Percentiles rank a stretch among this genome's conserved stretches.
Evolutionary conservation across 2,797 vertebrate species (phyloP).

Genomic region (Sebastes hubbsi): DNA sequence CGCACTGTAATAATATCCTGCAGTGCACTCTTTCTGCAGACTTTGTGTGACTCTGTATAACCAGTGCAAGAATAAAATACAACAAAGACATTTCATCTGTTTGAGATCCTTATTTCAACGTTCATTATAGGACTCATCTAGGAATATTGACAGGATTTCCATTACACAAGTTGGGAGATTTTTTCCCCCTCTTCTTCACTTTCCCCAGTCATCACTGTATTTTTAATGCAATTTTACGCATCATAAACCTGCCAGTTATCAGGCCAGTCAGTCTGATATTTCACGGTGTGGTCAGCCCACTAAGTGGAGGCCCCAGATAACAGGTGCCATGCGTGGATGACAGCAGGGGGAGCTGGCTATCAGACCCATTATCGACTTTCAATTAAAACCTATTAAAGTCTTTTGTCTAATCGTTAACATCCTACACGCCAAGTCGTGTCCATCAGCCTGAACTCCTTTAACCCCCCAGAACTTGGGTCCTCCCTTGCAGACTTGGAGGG

Average conservation of each 20-base stretch:
- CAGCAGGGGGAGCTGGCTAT: slow-evolving; percentile 76
- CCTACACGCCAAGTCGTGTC: slow-evolving; percentile 79
- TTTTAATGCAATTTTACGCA: slow-evolving; percentile 78
- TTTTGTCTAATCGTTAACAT: slow-evolving; percentile 88
- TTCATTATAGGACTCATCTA: no score
- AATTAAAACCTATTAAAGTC: slow-evolving; percentile 89
- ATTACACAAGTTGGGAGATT: slow-evolving; percentile 38
- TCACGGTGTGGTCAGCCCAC: slow-evolving; percentile 64
- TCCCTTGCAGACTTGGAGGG: slow-evolving; percentile 38
- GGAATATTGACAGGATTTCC: no score
- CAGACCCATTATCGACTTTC: slow-evolving; percentile 85
- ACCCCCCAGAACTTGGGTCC: slow-evolving; percentile 65
- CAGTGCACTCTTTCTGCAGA: no score
- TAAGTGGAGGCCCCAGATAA: slow-evolving; percentile 65
- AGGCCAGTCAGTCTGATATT: slow-evolving; percentile 71
- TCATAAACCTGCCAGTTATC: slow-evolving; percentile 71
- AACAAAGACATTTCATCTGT: no score
- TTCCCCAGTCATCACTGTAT: slow-evolving; percentile 56
- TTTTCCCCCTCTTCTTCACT: background rate
- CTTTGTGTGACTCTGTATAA: no score
- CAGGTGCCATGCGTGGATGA: slow-evolving; percentile 80
- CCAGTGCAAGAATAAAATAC: no score
- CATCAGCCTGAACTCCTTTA: slow-evolving; percentile 79
- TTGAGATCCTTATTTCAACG: no score
- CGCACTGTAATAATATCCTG: no score